Conservation (phyloP, 2,888 invertebrate species). For the Autographa gamma region DNA sequence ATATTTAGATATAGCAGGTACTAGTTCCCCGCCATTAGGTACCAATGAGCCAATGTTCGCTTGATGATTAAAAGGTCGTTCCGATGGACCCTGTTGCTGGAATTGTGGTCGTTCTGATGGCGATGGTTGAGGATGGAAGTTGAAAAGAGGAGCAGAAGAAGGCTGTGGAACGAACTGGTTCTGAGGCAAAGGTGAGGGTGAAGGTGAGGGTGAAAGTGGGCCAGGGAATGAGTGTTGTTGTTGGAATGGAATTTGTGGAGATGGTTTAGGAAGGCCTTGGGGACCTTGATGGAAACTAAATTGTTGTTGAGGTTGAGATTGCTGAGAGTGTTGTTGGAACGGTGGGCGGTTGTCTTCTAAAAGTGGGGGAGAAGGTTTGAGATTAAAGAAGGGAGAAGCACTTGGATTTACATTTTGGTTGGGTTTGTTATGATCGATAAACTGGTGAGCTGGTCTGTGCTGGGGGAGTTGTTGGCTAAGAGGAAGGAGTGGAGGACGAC, state of each 20-base stretch:
- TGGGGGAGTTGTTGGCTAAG: slow-evolving; percentile 87
- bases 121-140: slow-evolving; percentile 81
- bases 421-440: slow-evolving; percentile 80
- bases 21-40: slow-evolving; percentile 92
- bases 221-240: slow-evolving; percentile 73
- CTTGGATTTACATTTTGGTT: slow-evolving; percentile 75
- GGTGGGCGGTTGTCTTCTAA: slow-evolving; percentile 80
- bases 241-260: slow-evolving; percentile 68
- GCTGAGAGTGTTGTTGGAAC: slow-evolving; percentile 72
- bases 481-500: slow-evolving; percentile 75
- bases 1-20: slow-evolving; percentile 93
- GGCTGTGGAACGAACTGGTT: slow-evolving; percentile 82
- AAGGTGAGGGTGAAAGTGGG: slow-evolving; percentile 70
- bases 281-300: slow-evolving; percentile 84
- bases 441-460: slow-evolving; percentile 79
- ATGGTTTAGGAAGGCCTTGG: slow-evolving; percentile 74
- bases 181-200: slow-evolving; percentile 74
- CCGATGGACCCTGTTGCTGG: slow-evolving; percentile 75
- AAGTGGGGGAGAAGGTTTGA: slow-evolving; percentile 83
- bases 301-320: slow-evolving; percentile 78
- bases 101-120: slow-evolving; percentile 76
- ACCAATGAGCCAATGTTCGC: slow-evolving; percentile 82
- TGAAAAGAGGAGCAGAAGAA: slow-evolving; percentile 78
- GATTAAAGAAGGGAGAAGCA: slow-evolving; percentile 81
- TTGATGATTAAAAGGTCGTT: slow-evolving; percentile 72